Evolutionary conservation across 2,888 invertebrate species (phyloP), one percentile per base, ranked within the genome.

Genomic region (Ischnus inquisitorius): DNA sequence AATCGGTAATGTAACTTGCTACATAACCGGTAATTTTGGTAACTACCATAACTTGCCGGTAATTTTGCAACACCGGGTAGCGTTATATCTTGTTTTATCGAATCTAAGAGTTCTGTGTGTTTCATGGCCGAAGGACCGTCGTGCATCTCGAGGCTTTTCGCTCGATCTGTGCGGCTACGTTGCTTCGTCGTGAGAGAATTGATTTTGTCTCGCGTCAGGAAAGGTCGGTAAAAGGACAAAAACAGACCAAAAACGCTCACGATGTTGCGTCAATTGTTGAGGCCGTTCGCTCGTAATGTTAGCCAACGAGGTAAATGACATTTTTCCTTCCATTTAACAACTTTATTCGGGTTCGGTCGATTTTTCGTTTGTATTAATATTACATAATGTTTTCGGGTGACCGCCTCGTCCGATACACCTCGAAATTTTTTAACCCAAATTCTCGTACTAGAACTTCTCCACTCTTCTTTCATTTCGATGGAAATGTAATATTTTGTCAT

Each of bases 211-310:
- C 60, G 60, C 60, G 60, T 25, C 60, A 60, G 60, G n/a, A 60
- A 14, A 25, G 25, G 60, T 60, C 60, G 14, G 22, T 10, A 4
- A 25, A 60, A 28, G 25, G 4, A 14, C n/a, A 60, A 60, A 19
- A 28, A 14, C 28, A 60, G 25, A 60, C 25, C 14, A 25, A 14
- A n/a, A 60, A 14, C n/a, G 5, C 72, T 39, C 67, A 72, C 57
- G 60, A 84, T 84, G 84, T 54, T 84, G 48, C 84, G 84, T 75
- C 84, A 84, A 84, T 82, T 84, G 75, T 46, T 84, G 75, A 82
- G 79, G 57, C 84, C 84, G 60, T 39, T 75, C 39, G n/a, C 41
- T 62, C 84, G 82, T 25, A 75, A 71, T n/a, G 14, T 67, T 71
- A 25, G 34, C 12, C 75, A 76, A 28, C 78, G 69, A 60, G 82